Conservation (phyloP, 2,113 vertebrate genomes). For the Gymnarchus niloticus region DNA sequence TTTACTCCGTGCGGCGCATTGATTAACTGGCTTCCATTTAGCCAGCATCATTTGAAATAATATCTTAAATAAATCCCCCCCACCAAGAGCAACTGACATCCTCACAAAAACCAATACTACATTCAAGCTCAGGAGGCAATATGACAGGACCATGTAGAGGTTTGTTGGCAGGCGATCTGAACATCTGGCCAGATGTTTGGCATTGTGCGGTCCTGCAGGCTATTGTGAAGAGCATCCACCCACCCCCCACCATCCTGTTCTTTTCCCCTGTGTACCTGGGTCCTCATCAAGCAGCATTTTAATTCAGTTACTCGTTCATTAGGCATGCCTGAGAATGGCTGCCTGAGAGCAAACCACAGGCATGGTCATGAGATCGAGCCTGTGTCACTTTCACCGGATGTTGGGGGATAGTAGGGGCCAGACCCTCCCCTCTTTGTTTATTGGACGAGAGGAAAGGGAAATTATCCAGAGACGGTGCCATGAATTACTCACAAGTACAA, state of each 20-base stretch:
- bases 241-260: no score
- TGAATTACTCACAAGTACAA: slow-evolving; percentile 70
- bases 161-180: neutral
- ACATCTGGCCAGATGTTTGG: neutral
- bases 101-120: no score
- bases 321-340: neutral
- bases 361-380: no score
- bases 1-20: neutral
- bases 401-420: neutral
- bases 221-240: no score
- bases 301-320: neutral
- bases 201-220: no score
- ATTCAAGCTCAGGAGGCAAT: no score
- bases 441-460: slow-evolving; percentile 57
- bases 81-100: no score
- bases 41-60: neutral
- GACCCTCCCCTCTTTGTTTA: slow-evolving; percentile 37
- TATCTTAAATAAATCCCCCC: no score
- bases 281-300: neutral
- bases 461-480: slow-evolving; percentile 64
- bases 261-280: no score
- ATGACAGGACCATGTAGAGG: no score
- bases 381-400: neutral
- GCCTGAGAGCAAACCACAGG: neutral
- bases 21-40: neutral